Percentiles rank a stretch among this genome's conserved stretches.
These are phyloP conservation scores for Toxotes chatareus DNA, from an alignment of 2,113 vertebrate genomes.

Conservation along the genomic window DNA sequence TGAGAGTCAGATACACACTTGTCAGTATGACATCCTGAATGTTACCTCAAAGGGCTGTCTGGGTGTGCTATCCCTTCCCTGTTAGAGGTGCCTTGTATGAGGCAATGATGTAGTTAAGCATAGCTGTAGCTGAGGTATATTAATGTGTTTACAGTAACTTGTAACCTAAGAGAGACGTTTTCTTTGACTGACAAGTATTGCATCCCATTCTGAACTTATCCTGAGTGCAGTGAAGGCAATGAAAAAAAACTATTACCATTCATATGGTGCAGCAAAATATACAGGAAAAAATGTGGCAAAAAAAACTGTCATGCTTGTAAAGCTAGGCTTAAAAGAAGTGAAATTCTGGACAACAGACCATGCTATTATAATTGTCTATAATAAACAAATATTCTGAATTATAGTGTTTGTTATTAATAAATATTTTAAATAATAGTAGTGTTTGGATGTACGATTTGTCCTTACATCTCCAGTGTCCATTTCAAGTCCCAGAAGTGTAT, in stretches of 20 bases:
- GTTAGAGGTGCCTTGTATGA: constrained; percentile 45
- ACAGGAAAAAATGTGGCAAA: background rate
- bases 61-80: background rate
- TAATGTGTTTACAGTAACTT: constrained; percentile 37
- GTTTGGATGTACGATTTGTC: constrained; percentile 18
- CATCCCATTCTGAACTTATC: constrained; percentile 47
- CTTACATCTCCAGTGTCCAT: constrained; percentile 19
- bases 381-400: constrained; percentile 39
- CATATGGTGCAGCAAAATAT: constrained; percentile 25
- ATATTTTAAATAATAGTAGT: constrained; percentile 10
- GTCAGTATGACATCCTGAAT: constrained; percentile 59
- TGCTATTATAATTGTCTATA: constrained; percentile 8
- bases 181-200: constrained; percentile 47
- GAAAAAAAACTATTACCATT: constrained; percentile 24
- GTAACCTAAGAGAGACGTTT: constrained; percentile 15
- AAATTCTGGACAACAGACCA: constrained; percentile 21
- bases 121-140: constrained; percentile 68
- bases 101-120: constrained; percentile 41
- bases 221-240: constrained; percentile 69
- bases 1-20: constrained; percentile 38
- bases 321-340: constrained; percentile 4
- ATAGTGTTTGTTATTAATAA: constrained; percentile 18
- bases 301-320: constrained; percentile 10
- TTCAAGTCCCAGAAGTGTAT: constrained; percentile 40
- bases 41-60: constrained; percentile 41